Conservation (phyloP, 2,797 vertebrate species). For the Epinephelus awoara region DNA sequence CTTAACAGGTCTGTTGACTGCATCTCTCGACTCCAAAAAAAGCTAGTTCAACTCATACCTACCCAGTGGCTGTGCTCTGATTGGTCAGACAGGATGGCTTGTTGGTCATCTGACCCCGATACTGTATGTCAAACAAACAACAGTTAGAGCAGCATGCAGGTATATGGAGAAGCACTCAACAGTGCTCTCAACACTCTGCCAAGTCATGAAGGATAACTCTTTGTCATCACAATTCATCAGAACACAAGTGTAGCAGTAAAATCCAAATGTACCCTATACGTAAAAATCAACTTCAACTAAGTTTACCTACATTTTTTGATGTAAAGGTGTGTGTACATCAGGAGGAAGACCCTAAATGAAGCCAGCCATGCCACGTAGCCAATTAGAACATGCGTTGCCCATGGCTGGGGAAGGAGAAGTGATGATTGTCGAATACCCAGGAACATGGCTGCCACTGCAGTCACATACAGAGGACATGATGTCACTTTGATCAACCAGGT, state of each 20-base stretch:
- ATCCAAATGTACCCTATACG: background rate
- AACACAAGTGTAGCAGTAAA: background rate
- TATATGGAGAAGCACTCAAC: background rate
- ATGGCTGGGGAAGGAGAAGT: constrained; percentile 51
- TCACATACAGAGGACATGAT: background rate
- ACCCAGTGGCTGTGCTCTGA: constrained; percentile 8
- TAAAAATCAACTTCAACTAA: background rate
- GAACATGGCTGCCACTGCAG: constrained; percentile 60
- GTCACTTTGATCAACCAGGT: background rate
- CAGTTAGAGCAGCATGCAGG: background rate
- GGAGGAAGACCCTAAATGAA: constrained; percentile 38
- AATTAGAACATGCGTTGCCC: constrained; percentile 46
- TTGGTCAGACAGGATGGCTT: constrained; percentile 26
- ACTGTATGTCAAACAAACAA: constrained; percentile 34
- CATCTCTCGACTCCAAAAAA: no score
- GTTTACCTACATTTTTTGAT: constrained; percentile 29
- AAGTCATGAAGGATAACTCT: background rate
- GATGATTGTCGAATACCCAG: constrained; percentile 54
- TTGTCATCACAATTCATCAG: background rate
- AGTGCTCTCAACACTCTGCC: background rate
- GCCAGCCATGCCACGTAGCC: constrained; percentile 51
- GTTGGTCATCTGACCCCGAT: constrained; percentile 7
- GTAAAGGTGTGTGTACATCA: constrained; percentile 28
- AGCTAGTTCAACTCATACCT: background rate
- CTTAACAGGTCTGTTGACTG: no score